Base-by-base conservation (phyloP, 2,113 vertebrate genomes). In the Cisticola juncidis region DNA sequence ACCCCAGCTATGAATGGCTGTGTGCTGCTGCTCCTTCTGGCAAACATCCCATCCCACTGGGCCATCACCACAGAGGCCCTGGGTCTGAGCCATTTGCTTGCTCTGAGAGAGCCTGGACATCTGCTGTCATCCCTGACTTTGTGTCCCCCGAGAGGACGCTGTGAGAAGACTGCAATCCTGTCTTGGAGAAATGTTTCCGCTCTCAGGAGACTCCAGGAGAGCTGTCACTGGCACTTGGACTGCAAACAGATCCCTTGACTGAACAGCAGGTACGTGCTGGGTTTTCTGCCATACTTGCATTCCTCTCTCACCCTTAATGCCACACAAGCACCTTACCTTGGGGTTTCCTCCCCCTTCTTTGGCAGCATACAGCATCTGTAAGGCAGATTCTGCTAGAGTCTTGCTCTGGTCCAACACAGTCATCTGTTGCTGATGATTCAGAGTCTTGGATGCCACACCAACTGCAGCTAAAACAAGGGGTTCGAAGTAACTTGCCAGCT, bases 281-380 rank as follows among this genome's bases (percentile, higher is more conserved):
- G 7, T 60, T 36, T 66, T 28, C 33, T 45, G 51, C 29, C 7
- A 6, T 1, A 0, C 5, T 9, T 33, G 28, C 47, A 28, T 36
- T 80, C 33, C 5, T 29, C 29, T 50, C 17, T 3, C 16, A 3
- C 20, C 70, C 31, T 36, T 22, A 48, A 26, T 2, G 18, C 57
- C 20, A 76, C 7, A 36, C 12, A 10, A 14, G 9, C 38, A 57
- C 23, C 4, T 2, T 98, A 99, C 99, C 99, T 99, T 99, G 71
- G 99, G 99, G 95, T 99, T 99, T 60, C 99, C 99, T 9, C 99
- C 99, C 4, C 99, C 99, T 97, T 99, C 99, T 93, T 99, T 99
- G 92, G 99, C 99, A 11, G 99, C 99, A 0, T 99, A 99, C 15
- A 99, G 95, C 99, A 99, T 99, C 98, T 99, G 99, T 44, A 99